These are phyloP conservation scores for Sylvicapra grimmia DNA, from an alignment of 2,113 vertebrate species.

Conservation along the genomic window DNA sequence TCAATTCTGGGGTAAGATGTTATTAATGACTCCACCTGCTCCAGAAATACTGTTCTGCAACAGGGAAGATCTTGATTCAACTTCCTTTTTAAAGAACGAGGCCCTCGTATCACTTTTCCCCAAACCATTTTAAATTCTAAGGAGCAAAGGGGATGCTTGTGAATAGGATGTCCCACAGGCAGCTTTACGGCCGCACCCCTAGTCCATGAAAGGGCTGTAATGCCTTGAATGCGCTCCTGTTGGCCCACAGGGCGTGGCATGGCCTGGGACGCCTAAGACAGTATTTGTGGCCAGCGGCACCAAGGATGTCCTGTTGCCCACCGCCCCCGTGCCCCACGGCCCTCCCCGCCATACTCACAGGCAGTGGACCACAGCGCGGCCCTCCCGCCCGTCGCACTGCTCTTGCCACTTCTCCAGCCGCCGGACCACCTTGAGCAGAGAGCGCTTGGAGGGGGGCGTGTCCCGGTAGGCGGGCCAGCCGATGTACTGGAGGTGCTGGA, in stretches of 20 bases:
- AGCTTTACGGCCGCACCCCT: not conserved
- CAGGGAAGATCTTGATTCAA: not conserved
- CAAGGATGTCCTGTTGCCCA: rapidly evolving
- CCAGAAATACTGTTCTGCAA: not conserved
- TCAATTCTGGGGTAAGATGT: not conserved
- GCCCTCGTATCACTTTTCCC: not conserved
- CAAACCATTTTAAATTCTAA: not conserved
- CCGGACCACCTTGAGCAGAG: conserved; percentile 92
- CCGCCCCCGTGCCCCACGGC: rapidly evolving
- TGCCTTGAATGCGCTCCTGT: not conserved
- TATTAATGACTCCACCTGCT: not conserved
- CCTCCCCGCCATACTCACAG: conserved; percentile 84
- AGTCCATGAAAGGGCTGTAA: not conserved
- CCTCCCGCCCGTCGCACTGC: conserved; percentile 94
- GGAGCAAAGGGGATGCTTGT: not conserved
- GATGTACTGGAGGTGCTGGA: conserved; percentile 98
- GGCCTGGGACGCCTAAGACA: not conserved
- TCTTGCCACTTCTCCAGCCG: conserved; percentile 97
- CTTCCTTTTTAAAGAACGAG: not conserved
- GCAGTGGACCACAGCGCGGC: conserved; percentile 96
- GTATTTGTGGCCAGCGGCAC: not conserved
- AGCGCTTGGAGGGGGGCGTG: conserved; percentile 94
- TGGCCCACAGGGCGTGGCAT: not conserved
- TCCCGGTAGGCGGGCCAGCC: conserved; percentile 98
- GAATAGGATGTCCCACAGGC: not conserved